Conservation (phyloP, 2,797 vertebrate genomes). For the Cossypha niveicapilla region DNA sequence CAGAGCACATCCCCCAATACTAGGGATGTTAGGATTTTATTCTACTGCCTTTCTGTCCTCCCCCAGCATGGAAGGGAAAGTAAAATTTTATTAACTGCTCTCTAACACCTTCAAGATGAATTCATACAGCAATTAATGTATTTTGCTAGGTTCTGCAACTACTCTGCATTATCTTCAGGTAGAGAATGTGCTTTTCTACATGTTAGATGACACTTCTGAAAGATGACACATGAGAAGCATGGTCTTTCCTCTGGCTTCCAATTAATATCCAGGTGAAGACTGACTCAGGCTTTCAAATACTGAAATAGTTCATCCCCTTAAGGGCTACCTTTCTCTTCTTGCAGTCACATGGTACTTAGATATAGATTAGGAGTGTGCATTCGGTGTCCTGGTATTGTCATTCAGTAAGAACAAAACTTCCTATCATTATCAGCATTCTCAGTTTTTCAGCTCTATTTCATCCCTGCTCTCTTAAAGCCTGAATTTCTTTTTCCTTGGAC, state of each 20-base stretch:
- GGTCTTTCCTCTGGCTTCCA: neutral
- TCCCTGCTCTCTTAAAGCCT: neutral
- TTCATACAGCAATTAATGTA: neutral
- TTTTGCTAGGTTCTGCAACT: neutral
- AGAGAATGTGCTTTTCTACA: neutral
- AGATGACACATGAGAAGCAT: neutral
- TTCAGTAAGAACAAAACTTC: neutral
- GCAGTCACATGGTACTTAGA: neutral
- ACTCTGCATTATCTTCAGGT: neutral
- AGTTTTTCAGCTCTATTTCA: neutral
- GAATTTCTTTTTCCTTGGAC: neutral
- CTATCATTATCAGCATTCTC: neutral
- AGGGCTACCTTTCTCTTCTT: neutral
- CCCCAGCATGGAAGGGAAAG: neutral
- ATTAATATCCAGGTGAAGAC: neutral
- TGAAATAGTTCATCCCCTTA: neutral
- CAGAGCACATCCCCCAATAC: neutral
- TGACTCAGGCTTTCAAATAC: neutral
- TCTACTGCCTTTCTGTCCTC: neutral
- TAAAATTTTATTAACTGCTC: neutral
- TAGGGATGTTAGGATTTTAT: neutral
- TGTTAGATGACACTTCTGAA: neutral
- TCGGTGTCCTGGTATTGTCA: neutral
- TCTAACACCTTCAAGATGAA: neutral
- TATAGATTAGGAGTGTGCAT: neutral